Evolutionary conservation across 1,140 invertebrate genomes (phyloP).

Genomic region (Cherax quadricarinatus): DNA sequence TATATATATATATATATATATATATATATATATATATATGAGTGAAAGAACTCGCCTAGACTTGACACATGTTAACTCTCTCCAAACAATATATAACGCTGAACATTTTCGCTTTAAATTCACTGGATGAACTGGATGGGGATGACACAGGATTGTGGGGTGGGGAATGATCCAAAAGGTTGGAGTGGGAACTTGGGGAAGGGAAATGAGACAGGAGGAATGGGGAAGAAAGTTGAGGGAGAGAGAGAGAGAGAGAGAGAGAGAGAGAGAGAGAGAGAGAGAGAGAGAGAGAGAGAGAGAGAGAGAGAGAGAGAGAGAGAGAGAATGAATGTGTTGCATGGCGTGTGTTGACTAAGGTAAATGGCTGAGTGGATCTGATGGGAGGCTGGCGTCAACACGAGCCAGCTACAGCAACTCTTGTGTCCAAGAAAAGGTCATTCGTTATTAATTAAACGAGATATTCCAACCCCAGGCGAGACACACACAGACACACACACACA

Average conservation of each 20-base stretch:
- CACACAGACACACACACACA: no score
- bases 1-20: no score
- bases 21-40: no score
- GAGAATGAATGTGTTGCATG: no score
- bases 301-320: neutral
- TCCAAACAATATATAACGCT: slow-evolving; percentile 13
- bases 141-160: neutral
- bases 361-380: no score
- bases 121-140: neutral
- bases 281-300: neutral
- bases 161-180: no score
- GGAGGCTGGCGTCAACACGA: no score
- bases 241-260: neutral
- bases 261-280: slow-evolving; percentile 6
- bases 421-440: no score
- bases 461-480: no score
- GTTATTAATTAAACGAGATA: no score
- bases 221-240: neutral
- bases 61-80: neutral
- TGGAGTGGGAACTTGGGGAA: no score
- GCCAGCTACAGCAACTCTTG: no score
- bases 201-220: neutral
- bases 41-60: neutral
- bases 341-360: neutral
- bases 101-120: slow-evolving; percentile 9